Evolutionary conservation across 2,888 invertebrate genomes (phyloP), one percentile per base, ranked within the genome.

Genomic region (Drosophila yooni): DNA sequence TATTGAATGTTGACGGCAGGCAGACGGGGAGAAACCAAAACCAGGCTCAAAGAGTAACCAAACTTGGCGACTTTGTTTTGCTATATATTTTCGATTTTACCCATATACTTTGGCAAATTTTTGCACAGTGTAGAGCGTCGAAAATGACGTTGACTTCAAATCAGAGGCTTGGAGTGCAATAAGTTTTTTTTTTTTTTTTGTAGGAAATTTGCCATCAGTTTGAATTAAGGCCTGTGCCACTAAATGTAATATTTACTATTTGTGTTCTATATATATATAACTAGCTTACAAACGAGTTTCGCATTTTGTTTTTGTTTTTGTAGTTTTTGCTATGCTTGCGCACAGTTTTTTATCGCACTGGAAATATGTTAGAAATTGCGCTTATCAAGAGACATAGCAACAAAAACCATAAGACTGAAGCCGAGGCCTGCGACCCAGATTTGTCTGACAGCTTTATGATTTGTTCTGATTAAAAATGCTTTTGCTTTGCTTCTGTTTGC

Each of bases 1-100:
- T 84, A 87, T 85, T 90, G 81, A 86, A 89, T 78, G 76, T 82
- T 85, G 76, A 74, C 69, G 79, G 79, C 74, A 53, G 61, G 29
- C 57, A 29, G n/a, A 21, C 21, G 1, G 13, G 27, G 56, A 63
- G 74, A 75, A 67, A 54, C 67, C 36, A 62, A 75, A 62, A 53
- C 31, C 27, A 54, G 54, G 48, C 40, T 21, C 36, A 25, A 57
- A 34, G 29, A 43, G 58, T 18, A 34, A 33, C 18, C 43, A 51
- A 59, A 66, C 48, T 60, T 76, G 68, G 51, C 61, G 73, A 70
- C 67, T 68, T 84, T 79, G 61, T 69, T 66, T 74, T 51, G 64
- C 59, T 71, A 43, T 73, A 71, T 75, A 64, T 74, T 61, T 71
- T 76, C 25, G 3, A 21, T 50, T 69, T 72, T 72, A 38, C 38